Percentiles rank a stretch among this genome's conserved stretches.
phyloP scores from a whole-genome alignment of 2,113 vertebrate species.

The Agapornis roseicollis region DNA sequence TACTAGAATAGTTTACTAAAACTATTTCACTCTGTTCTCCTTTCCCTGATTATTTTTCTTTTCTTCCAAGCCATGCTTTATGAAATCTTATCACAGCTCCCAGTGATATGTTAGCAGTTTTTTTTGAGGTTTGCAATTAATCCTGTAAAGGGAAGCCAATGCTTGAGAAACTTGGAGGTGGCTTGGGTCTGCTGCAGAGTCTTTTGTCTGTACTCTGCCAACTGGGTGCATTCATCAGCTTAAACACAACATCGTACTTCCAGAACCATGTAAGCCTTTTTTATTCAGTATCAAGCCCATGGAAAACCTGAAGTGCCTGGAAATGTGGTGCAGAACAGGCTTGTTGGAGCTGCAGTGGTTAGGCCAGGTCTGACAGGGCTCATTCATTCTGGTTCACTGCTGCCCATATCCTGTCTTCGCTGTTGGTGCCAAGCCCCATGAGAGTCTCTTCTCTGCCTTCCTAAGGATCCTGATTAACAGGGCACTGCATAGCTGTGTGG shows the following conservation, averaged over 20 bases:
- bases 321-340: background rate
- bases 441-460: background rate
- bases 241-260: background rate
- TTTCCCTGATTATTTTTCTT: background rate
- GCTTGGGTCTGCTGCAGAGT: background rate
- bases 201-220: background rate
- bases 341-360: background rate
- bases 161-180: background rate
- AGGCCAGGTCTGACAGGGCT: background rate
- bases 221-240: background rate
- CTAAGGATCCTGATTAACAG: background rate
- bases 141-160: background rate
- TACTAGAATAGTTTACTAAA: background rate
- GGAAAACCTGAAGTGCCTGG: background rate
- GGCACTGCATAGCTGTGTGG: too few relatives aligned
- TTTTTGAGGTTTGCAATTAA: background rate
- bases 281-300: fast-evolving
- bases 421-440: background rate
- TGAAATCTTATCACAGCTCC: background rate
- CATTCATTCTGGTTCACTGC: fast-evolving
- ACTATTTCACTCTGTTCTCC: background rate
- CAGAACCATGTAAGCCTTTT: background rate
- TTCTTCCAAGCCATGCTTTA: background rate
- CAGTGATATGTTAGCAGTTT: background rate
- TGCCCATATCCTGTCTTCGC: background rate